Percentiles rank a stretch among this genome's conserved stretches.
phyloP scores from a whole-genome alignment of 2,888 invertebrate genomes.

The Drosophila siamana region DNA sequence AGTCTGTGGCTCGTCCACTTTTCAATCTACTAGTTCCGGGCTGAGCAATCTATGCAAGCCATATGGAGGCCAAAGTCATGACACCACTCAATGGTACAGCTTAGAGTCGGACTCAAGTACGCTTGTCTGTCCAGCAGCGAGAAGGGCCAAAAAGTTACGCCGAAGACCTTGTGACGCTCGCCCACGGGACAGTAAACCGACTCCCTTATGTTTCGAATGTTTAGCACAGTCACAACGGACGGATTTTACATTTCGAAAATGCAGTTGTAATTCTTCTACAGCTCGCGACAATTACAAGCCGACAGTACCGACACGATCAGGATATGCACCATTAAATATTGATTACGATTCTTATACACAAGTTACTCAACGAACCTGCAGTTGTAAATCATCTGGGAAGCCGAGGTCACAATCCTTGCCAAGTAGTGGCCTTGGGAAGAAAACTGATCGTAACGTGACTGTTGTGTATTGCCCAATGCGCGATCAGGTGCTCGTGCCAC shows the following conservation, averaged over 20 bases:
- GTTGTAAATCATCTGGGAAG: background rate
- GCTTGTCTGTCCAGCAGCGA: background rate
- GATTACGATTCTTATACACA: background rate
- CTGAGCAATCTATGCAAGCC: background rate
- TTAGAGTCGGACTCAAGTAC: conserved; percentile 8
- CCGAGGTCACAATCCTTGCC: conserved; percentile 3
- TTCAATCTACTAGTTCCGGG: conserved; percentile 3
- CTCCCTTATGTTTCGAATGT: background rate
- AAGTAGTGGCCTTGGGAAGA: background rate
- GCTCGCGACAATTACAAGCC: background rate
- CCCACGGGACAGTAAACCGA: background rate
- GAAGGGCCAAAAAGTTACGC: background rate
- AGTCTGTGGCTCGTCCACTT: background rate
- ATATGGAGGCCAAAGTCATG: background rate
- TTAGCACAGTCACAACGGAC: background rate
- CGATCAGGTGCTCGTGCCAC: background rate
- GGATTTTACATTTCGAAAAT: background rate
- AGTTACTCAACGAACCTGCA: background rate
- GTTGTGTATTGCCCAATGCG: conserved; percentile 9
- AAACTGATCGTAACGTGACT: background rate
- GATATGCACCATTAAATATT: background rate
- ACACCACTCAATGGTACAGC: background rate
- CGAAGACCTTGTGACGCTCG: background rate
- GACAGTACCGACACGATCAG: background rate
- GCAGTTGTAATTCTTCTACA: conserved; percentile 7